Base-by-base conservation (phyloP, 2,113 vertebrate species). In the Entomyzon cyanotis region DNA sequence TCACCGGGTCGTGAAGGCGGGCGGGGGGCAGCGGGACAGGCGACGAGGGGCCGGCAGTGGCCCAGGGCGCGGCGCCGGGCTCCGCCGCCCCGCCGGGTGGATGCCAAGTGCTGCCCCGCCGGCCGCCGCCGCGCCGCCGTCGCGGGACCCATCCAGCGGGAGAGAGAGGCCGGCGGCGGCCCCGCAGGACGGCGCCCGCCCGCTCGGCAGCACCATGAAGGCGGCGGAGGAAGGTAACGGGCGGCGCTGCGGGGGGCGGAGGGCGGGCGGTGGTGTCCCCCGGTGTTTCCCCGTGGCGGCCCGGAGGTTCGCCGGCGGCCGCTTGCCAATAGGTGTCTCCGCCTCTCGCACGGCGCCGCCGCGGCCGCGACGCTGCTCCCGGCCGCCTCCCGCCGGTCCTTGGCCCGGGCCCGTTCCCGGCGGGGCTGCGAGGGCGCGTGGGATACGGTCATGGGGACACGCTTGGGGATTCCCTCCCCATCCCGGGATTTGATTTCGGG, bases 241-340 rank as follows among this genome's bases (percentile, higher is more conserved):
- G 31, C 7, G 30, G 70, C 86, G 85, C 50, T 55, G 69, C 16
- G 46, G 44, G 18, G 70, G 39, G 21, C 44, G 80, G 91, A 19
- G 69, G 81, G 67, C 24, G 75, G 86, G 65, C 10, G 75, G 75
- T 56, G 89, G 97, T 94, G 96, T 97, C 93, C 96, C 96, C 95
- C 95, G 97, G 97, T 93, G 94, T 97, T 97, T 96, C 96, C 96
- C 96, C 94, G 59, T 64, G 82, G 93, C 93, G 50, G 96, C 82
- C 93, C 85, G 64, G 92, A 67, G 91, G 47, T 76, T 85, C 63
- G 79, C 87, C 87, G 92, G 94, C 95, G 88, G 83, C 87, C 67
- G 76, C 86, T 93, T 93, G 96, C 97, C 97, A 97, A 97, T 97
- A 97, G 97, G 98, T 96, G 97, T 98, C 98, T 98, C 97, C 88